phyloP scores from a whole-genome alignment of 2,797 vertebrate genomes.

The Rallus crepitans region DNA sequence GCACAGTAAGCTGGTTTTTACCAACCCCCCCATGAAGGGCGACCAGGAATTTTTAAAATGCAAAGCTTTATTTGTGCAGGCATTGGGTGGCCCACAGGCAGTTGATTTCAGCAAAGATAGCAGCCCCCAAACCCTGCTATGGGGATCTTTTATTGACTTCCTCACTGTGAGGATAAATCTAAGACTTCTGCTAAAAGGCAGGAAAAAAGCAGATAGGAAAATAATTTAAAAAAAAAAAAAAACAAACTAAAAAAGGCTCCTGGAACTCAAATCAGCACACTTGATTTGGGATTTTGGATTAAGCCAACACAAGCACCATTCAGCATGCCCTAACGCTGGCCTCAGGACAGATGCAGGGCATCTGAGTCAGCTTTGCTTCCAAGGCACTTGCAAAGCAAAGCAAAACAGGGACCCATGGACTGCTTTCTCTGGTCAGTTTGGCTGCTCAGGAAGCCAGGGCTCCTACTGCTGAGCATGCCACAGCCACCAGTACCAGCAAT shows the following conservation, averaged over 20 bases:
- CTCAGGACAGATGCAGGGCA: rapidly evolving
- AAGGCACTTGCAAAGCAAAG: background rate
- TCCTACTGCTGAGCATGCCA: background rate
- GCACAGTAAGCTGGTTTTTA: background rate
- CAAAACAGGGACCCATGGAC: background rate
- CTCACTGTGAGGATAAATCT: background rate
- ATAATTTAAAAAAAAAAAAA: background rate
- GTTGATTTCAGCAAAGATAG: background rate
- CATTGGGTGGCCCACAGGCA: background rate
- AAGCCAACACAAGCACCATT: background rate
- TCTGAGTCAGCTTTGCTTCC: background rate
- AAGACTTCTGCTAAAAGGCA: background rate
- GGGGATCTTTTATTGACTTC: background rate
- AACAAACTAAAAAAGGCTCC: background rate
- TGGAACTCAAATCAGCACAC: background rate
- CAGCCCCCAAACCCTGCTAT: background rate
- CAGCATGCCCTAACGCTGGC: rapidly evolving
- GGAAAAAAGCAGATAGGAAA: rapidly evolving
- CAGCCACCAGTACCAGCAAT: background rate
- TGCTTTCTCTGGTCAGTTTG: background rate
- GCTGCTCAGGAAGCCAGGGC: background rate
- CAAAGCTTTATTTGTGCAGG: background rate
- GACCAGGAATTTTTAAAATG: background rate
- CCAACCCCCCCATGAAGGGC: background rate
- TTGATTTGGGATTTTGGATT: background rate